A percentile compares a stretch with the other conserved stretches of the same genome.
These are phyloP conservation scores for Telenomus remus DNA, from an alignment of 1,140 invertebrate species.

Conservation along the genomic window DNA sequence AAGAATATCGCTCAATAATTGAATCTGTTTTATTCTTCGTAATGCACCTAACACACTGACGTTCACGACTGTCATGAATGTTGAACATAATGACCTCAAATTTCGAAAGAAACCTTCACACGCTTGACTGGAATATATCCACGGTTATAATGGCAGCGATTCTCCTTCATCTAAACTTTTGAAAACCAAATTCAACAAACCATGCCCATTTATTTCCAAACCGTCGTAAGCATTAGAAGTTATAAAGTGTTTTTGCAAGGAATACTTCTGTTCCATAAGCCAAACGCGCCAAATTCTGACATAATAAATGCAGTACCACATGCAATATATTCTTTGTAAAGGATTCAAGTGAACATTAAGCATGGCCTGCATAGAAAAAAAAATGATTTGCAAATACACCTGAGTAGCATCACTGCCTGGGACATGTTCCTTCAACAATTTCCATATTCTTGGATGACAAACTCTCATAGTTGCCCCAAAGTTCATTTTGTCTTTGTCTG, in stretches of 20 bases:
- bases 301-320: conserved; percentile 8
- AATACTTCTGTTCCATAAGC: no score
- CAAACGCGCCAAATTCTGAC: no score
- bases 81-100: conserved; percentile 29
- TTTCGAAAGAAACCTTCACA: conserved; percentile 33
- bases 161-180: conserved; percentile 4
- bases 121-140: conserved; percentile 31
- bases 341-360: conserved; percentile 10
- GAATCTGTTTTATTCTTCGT: conserved; percentile 12
- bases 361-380: conserved; percentile 11
- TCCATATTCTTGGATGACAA: conserved; percentile 34
- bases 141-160: conserved; percentile 25
- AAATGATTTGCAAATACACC: conserved; percentile 24
- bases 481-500: conserved; percentile 45
- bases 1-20: conserved; percentile 22
- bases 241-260: conserved; percentile 26
- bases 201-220: conserved; percentile 28
- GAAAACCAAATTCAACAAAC: conserved; percentile 28
- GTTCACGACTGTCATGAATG: conserved; percentile 28
- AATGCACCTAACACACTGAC: conserved; percentile 32
- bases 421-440: conserved; percentile 26
- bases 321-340: conserved; percentile 26
- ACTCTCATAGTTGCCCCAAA: conserved; percentile 23
- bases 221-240: conserved; percentile 25
- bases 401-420: conserved; percentile 29